Evolutionary conservation across 2,113 vertebrate genomes (phyloP), one percentile per base, ranked within the genome.

Genomic region (Pardalotus punctatus): DNA sequence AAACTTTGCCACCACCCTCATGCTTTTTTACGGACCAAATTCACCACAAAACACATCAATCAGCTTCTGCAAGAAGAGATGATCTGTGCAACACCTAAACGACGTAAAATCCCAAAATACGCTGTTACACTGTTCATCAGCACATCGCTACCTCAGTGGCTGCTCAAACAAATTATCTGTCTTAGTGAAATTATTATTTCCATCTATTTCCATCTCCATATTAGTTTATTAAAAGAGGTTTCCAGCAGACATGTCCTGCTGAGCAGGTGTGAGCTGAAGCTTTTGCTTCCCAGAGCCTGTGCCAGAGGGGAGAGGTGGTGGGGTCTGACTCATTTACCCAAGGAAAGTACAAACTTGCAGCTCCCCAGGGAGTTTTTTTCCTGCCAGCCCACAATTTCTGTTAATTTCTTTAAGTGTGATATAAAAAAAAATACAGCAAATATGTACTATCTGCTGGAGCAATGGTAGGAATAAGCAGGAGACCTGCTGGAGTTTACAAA

Each of bases 311-410:
- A 74, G 48, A 56, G 12, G 10, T 76, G 61, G 5, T 83, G 50
- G 54, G 40, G 29, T 91, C 69, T 85, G 62, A 88, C 35, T 85
- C 64, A 66, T 69, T 81, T 82, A 21, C 65, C 56, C 51, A 67
- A 53, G 73, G 86, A 5, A 93, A 20, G 13, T 79, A 58, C 56
- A 81, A 94, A 93, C 64, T 40, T 92, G 58, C 61, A 70, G 15
- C 72, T 92, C 74, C 66, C 80, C 40, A 64, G 73, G 47, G 35
- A 73, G 61, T 35, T 43, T 74, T 80, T 64, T 45, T 64, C 81
- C 91, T 94, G 74, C 38, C 79, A 89, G 87, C 36, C 74, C 80
- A 15, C 91, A 94, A 82, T 94, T 90, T 96, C 94, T 58, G 73
- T 33, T 96, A 42, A 86, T 96, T 92, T 73, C 45, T 80, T 58